Base-by-base conservation (phyloP, 2,797 vertebrate genomes). In the Toxotes lorentzi region DNA sequence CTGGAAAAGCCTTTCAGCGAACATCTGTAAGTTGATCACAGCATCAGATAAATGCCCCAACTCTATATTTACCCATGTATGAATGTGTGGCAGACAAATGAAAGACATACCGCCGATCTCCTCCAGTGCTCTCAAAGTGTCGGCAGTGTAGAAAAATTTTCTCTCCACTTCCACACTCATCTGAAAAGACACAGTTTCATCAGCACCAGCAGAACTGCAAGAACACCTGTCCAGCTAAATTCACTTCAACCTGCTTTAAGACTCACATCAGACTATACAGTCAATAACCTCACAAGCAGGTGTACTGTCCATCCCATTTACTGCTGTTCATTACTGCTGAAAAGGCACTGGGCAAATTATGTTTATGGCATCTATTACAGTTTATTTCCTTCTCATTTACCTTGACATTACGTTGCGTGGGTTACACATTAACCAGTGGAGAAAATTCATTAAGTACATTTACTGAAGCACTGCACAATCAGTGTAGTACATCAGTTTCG, bases 101-200 rank as follows among this genome's bases (percentile, higher is more conserved):
- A n/a, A 84, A 87, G 72, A 84, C 84, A 1, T 77, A 95, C 96
- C 95, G 74, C 92, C 93, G 8, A 94, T 91, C 58, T 92, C 76
- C 76, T 94, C 88, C 72, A 96, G 81, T 66, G 74, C 92, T 85
- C 90, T 89, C 67, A 92, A 53, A 48, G 88, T 93, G 69, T 94
- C 87, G 30, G 90, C 84, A 23, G 69, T 88, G 81, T 88, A 95
- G 34, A 94, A 56, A 89, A 96, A 96, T 73, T 96, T 96, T 70
- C 94, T 94, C 88, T 96, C 96, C 86, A 96, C 94, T 84, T 96
- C 95, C 50, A 96, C 91, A 64, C 85, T 92, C 95, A 96, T 92
- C 93, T 94, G 82, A 84, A 91, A 92, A 35, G 7, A 87, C 57
- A 89, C 0, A 71, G 5, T 51, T 50, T 80, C 45, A 83, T 70